These are phyloP conservation scores for Diorhabda carinulata DNA, from an alignment of 1,140 invertebrate species.

Conservation along the genomic window DNA sequence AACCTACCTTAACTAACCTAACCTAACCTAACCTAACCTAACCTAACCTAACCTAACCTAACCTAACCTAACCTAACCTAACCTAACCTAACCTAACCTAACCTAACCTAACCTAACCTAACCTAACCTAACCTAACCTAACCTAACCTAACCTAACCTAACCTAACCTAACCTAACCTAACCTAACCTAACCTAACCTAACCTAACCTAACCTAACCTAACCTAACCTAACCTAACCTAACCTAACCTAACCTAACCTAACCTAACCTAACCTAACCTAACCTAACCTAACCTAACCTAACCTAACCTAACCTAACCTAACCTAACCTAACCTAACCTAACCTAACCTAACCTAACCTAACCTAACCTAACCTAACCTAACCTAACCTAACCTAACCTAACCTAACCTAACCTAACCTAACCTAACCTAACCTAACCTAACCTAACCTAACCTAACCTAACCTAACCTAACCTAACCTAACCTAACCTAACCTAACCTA, in stretches of 20 bases:
- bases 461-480: too few relatives aligned
- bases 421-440: too few relatives aligned
- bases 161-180: slow-evolving; percentile 13
- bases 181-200: slow-evolving; percentile 17
- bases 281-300: too few relatives aligned
- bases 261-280: slow-evolving; percentile 12
- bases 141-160: slow-evolving; percentile 16
- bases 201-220: slow-evolving; percentile 11
- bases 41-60: slow-evolving; percentile 13
- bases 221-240: slow-evolving; percentile 15
- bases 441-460: too few relatives aligned
- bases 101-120: slow-evolving; percentile 18
- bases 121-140: slow-evolving; percentile 17
- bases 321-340: too few relatives aligned
- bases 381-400: too few relatives aligned
- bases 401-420: too few relatives aligned
- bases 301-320: too few relatives aligned
- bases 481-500: too few relatives aligned
- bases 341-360: too few relatives aligned
- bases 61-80: slow-evolving; percentile 14
- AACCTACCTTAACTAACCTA: slow-evolving; percentile 11
- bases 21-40: slow-evolving; percentile 14
- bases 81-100: slow-evolving; percentile 15
- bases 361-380: too few relatives aligned
- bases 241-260: slow-evolving; percentile 18